phyloP scores from a whole-genome alignment of 2,888 invertebrate species.

The Folsomia candida region DNA sequence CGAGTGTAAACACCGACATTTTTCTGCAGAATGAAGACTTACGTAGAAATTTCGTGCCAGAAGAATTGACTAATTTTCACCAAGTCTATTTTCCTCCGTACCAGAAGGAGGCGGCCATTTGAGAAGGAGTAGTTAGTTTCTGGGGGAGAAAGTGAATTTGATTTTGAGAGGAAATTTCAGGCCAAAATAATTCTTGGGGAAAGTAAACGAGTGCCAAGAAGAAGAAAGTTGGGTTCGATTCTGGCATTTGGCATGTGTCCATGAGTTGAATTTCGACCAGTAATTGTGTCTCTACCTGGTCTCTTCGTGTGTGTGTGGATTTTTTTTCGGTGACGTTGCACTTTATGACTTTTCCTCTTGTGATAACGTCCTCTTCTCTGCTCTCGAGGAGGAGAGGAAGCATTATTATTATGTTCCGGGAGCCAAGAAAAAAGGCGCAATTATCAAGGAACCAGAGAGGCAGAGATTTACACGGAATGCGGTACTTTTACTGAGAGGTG shows the following conservation, averaged over 20 bases:
- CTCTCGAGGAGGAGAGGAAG: too few relatives aligned
- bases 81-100: too few relatives aligned
- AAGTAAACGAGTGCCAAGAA: too few relatives aligned
- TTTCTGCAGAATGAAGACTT: too few relatives aligned
- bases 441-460: neutral
- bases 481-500: neutral
- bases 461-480: neutral
- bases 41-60: too few relatives aligned
- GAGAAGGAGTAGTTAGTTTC: too few relatives aligned
- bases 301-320: neutral
- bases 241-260: neutral
- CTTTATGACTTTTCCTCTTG: neutral
- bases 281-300: neutral
- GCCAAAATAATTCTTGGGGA: too few relatives aligned
- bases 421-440: neutral
- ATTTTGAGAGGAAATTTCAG: too few relatives aligned
- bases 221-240: neutral
- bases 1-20: too few relatives aligned
- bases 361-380: neutral
- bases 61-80: too few relatives aligned
- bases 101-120: too few relatives aligned
- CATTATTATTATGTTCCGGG: neutral
- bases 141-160: too few relatives aligned
- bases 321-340: neutral
- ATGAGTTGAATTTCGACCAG: neutral